Percentiles rank a stretch among this genome's conserved stretches.
phyloP scores from a whole-genome alignment of 2,888 invertebrate species.

The Escarpia spicata region DNA sequence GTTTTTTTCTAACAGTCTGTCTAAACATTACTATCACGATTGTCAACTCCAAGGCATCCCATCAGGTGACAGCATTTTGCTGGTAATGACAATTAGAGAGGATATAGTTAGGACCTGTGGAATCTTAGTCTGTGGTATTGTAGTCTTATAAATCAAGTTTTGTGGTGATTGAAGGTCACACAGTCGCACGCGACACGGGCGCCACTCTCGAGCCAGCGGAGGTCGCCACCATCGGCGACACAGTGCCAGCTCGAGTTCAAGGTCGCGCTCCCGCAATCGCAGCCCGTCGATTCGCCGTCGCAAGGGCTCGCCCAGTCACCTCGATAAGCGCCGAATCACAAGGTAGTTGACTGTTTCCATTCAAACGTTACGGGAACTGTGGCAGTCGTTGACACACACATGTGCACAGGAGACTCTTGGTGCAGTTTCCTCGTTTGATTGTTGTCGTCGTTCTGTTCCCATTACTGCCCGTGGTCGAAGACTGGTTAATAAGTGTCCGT shows the following conservation, averaged over 20 bases:
- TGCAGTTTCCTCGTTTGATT: neutral
- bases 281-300: slow-evolving; percentile 86
- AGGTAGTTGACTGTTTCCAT: slow-evolving; percentile 72
- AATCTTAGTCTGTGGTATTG: no score
- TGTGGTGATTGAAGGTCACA: neutral
- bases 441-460: neutral
- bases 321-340: slow-evolving; percentile 91
- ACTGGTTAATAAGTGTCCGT: neutral
- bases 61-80: no score
- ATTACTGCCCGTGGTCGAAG: neutral
- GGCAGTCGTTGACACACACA: neutral
- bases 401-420: neutral
- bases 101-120: no score
- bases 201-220: neutral
- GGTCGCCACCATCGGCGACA: neutral
- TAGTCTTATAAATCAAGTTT: neutral
- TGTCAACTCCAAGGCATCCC: no score
- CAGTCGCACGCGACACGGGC: neutral
- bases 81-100: no score
- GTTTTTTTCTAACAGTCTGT: no score
- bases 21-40: no score
- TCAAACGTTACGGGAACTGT: neutral
- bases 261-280: slow-evolving; percentile 44
- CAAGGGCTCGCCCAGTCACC: slow-evolving; percentile 91
- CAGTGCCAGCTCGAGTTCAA: slow-evolving; percentile 56